These are phyloP conservation scores for Bombyx huttoni DNA, from an alignment of 2,888 invertebrate species.

Conservation along the genomic window DNA sequence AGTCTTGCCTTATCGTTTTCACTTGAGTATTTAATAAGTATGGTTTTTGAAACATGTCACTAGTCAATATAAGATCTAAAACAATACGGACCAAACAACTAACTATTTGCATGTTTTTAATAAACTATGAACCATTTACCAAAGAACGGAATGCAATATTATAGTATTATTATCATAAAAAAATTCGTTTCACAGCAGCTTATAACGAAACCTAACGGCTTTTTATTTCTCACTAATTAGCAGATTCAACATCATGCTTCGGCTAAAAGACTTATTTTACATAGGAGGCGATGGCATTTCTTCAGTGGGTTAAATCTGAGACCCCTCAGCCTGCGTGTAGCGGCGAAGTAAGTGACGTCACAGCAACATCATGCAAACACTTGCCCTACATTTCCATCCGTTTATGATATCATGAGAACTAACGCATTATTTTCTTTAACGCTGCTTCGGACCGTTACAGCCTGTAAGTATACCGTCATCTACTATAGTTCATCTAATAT, in stretches of 20 bases:
- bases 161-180: no score
- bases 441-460: conserved; percentile 65
- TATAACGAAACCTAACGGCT: background rate
- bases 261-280: conserved; percentile 49
- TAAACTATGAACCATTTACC: no score
- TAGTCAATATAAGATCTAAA: no score
- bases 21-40: no score
- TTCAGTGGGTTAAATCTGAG: conserved; percentile 56
- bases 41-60: no score
- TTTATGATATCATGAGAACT: conserved; percentile 57
- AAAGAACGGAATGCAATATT: no score
- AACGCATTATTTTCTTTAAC: conserved; percentile 64
- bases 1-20: no score
- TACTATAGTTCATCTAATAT: no score
- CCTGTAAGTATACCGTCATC: conserved; percentile 54
- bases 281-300: conserved; percentile 66
- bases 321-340: conserved; percentile 55
- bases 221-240: background rate
- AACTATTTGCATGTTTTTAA: no score
- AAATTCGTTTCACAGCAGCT: background rate
- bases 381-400: conserved; percentile 30
- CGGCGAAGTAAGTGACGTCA: conserved; percentile 65
- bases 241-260: conserved; percentile 30
- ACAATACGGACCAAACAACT: no score
- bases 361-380: conserved; percentile 34